phyloP scores from a whole-genome alignment of 1,140 invertebrate genomes.

The Drosophila trapezifrons region DNA sequence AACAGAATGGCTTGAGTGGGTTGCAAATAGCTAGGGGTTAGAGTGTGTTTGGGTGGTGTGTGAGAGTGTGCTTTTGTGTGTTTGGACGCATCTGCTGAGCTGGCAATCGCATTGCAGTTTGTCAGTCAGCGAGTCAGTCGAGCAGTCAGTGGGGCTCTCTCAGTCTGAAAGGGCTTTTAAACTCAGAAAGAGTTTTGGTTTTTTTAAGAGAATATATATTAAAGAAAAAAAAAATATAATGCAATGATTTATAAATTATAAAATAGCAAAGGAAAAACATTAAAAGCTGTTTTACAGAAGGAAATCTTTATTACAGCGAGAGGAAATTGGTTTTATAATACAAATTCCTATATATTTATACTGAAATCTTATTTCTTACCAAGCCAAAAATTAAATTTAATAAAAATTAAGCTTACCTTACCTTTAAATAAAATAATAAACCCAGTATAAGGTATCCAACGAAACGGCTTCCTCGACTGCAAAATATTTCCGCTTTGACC shows the following conservation, averaged over 20 bases:
- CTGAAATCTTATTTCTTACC: too few species aligned
- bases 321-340: too few species aligned
- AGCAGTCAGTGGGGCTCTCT: constrained; percentile 2
- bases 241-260: neutral
- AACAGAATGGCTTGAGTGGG: constrained; percentile 39
- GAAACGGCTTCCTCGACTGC: neutral
- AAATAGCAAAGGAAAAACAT: neutral
- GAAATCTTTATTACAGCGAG: neutral
- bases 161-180: constrained; percentile 42
- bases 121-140: constrained; percentile 46
- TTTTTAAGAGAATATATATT: constrained; percentile 5
- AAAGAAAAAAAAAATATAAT: neutral
- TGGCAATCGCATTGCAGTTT: constrained; percentile 67
- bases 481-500: neutral
- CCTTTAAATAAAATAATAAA: neutral
- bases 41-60: constrained; percentile 2
- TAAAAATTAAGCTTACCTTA: too few species aligned
- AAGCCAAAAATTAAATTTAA: too few species aligned
- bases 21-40: neutral
- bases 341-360: too few species aligned
- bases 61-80: constrained; percentile 7
- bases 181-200: constrained; percentile 38
- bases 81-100: constrained; percentile 56
- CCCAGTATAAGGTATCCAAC: neutral
- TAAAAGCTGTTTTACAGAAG: too few species aligned